phyloP scores from a whole-genome alignment of 2,797 vertebrate genomes.

The Gobionotothen gibberifrons region DNA sequence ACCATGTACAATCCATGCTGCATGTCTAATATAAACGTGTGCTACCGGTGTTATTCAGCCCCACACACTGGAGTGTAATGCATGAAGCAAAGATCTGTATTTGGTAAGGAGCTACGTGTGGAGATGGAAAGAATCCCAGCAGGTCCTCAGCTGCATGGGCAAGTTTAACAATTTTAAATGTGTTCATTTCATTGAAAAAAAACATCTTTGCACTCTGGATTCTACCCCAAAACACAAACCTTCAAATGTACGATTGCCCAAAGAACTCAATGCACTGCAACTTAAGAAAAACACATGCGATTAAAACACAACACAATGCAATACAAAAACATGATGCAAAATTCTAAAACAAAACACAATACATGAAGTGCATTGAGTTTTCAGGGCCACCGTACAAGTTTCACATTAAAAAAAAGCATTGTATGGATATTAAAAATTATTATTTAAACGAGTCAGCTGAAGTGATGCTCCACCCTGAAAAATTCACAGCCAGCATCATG shows the following conservation, averaged over 20 bases:
- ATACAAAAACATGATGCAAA: neutral
- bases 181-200: conserved; percentile 42
- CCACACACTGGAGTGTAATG: conserved; percentile 10
- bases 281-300: neutral
- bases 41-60: conserved; percentile 17
- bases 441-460: conserved; percentile 11
- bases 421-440: conserved; percentile 28
- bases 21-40: conserved; percentile 52
- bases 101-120: conserved; percentile 7
- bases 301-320: neutral
- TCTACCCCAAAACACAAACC: conserved; percentile 1
- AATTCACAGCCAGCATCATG: too few relatives aligned
- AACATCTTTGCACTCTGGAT: conserved; percentile 24
- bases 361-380: neutral
- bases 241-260: neutral
- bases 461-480: neutral
- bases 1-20: conserved; percentile 31
- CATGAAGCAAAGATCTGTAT: conserved; percentile 30
- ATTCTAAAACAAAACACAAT: neutral
- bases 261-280: neutral
- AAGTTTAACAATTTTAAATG: conserved; percentile 23
- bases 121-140: conserved; percentile 11
- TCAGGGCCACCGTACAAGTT: neutral
- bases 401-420: conserved; percentile 10
- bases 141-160: conserved; percentile 50